Evolutionary conservation across 2,113 vertebrate species (phyloP), one percentile per base, ranked within the genome.

Genomic region (Takifugu bimaculatus): DNA sequence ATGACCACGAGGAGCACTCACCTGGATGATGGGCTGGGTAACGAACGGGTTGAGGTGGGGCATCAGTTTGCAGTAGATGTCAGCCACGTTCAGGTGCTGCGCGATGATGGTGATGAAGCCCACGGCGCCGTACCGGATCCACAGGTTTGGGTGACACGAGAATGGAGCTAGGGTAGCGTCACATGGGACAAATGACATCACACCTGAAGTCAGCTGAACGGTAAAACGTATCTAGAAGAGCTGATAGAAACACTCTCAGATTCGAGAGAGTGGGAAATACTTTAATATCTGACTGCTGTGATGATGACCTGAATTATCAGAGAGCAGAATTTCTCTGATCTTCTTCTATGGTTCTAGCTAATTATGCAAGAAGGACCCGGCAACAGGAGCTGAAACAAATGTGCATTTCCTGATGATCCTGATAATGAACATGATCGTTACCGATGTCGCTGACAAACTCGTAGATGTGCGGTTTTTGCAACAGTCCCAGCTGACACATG

Each of bases 51-150:
- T 90, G 53, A 99, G 94, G 78, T 97, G 95, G 0, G 96, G 97
- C 95, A 98, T 95, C 61, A 98, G 89, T 63, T 97, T 98, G 86
- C 97, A 99, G 90, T 98, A 98, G 63, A 98, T 93, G 61, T 98
- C 97, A 45, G 97, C 97, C 65, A 98, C 95, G 73, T 94, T 98
- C 63, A 98, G 90, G 72, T 96, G 94, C 80, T 95, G 92, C 0
- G 96, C 97, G n/a, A 99, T 94, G 61, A 96, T 93, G 0, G 96
- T 98, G 82, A 98, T 95, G 84, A 99, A 99, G 58, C 96, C 96
- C 26, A 98, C 96, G 0, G 97, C 96, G 10, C 96, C 96, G 1
- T 98, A 98, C 50, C 96, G 92, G 81, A 98, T 97, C 97, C 96
- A 98, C 32, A 98, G 90, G 78, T 98, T 98, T 57, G 97, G 96